phyloP scores from a whole-genome alignment of 1,140 invertebrate species.

The Ips nitidus region DNA sequence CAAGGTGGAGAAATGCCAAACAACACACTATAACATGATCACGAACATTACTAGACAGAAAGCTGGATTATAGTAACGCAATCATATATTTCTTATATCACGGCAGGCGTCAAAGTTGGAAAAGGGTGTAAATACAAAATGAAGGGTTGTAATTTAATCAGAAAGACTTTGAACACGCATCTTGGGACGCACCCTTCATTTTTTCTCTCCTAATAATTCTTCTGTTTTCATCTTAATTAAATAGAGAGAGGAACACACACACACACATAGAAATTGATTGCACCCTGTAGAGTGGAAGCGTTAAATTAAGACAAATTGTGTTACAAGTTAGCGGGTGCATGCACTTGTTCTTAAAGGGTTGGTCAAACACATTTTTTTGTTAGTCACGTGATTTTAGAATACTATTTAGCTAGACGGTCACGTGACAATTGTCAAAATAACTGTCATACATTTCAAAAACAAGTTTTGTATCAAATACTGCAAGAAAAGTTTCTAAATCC shows the following conservation, averaged over 20 bases:
- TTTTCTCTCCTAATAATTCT: slow-evolving; percentile 22
- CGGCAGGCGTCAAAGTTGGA: slow-evolving; percentile 18
- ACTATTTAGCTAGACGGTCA: too few species aligned
- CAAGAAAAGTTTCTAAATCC: too few species aligned
- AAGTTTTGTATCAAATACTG: too few species aligned
- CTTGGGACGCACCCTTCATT: slow-evolving; percentile 44
- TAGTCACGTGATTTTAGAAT: too few species aligned
- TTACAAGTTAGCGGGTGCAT: neutral
- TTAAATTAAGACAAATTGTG: neutral
- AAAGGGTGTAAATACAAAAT: slow-evolving; percentile 37
- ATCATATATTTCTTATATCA: slow-evolving; percentile 30
- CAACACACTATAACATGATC: neutral
- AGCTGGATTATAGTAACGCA: slow-evolving; percentile 7
- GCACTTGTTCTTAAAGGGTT: neutral
- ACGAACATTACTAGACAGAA: slow-evolving; percentile 24
- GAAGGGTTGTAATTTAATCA: slow-evolving; percentile 52
- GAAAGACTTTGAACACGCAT: slow-evolving; percentile 50
- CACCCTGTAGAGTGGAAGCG: neutral
- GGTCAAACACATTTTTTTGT: too few species aligned
- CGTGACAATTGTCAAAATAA: too few species aligned
- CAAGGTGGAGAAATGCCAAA: neutral
- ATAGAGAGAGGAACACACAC: neutral
- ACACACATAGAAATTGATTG: neutral
- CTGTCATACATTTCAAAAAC: too few species aligned
- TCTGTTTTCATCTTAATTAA: slow-evolving; percentile 5